These are phyloP conservation scores for Erpornis zantholeuca DNA, from an alignment of 2,113 vertebrate species.

Conservation along the genomic window DNA sequence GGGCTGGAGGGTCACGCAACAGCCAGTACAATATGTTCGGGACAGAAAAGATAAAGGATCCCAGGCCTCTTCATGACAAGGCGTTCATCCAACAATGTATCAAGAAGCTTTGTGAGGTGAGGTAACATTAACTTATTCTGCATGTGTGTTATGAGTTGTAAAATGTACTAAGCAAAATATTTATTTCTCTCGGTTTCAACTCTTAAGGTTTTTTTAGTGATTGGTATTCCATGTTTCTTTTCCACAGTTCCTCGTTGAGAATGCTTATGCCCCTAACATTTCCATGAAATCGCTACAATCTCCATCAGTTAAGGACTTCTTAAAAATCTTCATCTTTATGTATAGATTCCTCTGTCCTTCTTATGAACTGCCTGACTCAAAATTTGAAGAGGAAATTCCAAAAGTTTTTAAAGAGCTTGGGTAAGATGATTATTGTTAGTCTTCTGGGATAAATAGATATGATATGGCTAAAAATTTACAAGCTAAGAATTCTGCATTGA, in stretches of 20 bases:
- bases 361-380: conserved; percentile 86
- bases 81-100: conserved; percentile 91
- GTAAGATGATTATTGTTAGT: conserved; percentile 63
- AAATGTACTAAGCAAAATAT: not conserved
- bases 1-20: conserved; percentile 77
- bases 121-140: not conserved
- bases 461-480: not conserved
- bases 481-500: not conserved
- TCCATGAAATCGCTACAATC: conserved; percentile 89
- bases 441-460: not conserved
- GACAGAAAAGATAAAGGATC: conserved; percentile 93
- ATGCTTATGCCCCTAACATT: conserved; percentile 80
- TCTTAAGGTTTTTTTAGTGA: not conserved
- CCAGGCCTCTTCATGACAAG: conserved; percentile 93
- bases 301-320: conserved; percentile 92
- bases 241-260: conserved; percentile 85
- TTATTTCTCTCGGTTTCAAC: not conserved
- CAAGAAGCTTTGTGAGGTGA: conserved; percentile 91
- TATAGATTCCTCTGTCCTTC: conserved; percentile 86
- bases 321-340: conserved; percentile 93
- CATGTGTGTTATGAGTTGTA: accelerated
- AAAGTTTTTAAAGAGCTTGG: conserved; percentile 87
- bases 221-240: not conserved
- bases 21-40: conserved; percentile 86
- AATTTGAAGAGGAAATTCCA: conserved; percentile 95